Base-by-base conservation (phyloP, 2,888 invertebrate genomes). In the Cheilosia vulpina region DNA sequence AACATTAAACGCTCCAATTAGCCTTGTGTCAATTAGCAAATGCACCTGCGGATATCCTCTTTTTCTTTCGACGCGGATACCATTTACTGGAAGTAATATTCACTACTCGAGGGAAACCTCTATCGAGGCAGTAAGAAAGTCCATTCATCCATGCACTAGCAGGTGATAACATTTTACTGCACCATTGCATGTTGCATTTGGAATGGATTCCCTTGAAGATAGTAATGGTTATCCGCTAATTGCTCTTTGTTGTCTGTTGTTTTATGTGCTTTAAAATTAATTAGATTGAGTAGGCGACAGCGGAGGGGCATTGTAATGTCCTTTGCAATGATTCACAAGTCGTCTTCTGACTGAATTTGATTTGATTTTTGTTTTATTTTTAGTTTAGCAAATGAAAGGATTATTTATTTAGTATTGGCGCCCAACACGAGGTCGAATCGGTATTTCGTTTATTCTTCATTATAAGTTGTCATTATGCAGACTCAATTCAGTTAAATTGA, bases 121-220 rank as follows among this genome's bases (percentile, higher is more conserved):
- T 21, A 24, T 3, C 9, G 13, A 41, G 41, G 43, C 2, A 53
- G 21, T 19, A 31, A 43, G 58, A 17, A 76, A 58, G 31, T 38
- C 13, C 31, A 41, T 9, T 24, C 19, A 6, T 19, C 15, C 52
- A 43, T 53, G 58, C 34, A 58, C 43, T 19, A 17, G 21, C 17
- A 50, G 62, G 41, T 53, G 43, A 52, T 15, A 11, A 53, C 43
- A 58, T 76, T 76, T 21, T 69, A 81, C 69, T 76, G 38, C 52
- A 24, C 21, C 15, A 52, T 81, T 52, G 81, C 76, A 71, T 76
- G 81, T 65, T 69, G 81, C 57, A 81, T 43, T 63, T 43, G n/a
- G 2, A 31, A 31, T 31, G 31, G 34, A 63, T 52, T 52, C 15
- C 1, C 13, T 21, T 27, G 19, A 5, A 45, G n/a, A 38, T 38